These are phyloP conservation scores for Mus spretus DNA, from an alignment of 2,797 vertebrate genomes.

Conservation along the genomic window DNA sequence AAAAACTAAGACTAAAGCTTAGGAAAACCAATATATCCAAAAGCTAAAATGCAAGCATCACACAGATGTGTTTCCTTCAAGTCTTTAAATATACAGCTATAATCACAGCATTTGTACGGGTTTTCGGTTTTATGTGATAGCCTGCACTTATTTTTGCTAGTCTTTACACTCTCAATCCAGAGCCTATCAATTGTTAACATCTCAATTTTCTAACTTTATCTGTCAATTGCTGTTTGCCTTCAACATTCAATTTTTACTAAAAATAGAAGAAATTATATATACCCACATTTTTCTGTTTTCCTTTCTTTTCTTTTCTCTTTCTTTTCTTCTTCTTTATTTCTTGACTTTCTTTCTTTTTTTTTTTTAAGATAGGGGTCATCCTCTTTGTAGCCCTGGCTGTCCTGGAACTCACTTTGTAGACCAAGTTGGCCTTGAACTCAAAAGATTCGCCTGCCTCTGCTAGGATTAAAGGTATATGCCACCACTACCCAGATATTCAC, in stretches of 20 bases:
- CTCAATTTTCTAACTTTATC: not conserved
- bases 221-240: slow-evolving; percentile 47
- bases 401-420: not conserved
- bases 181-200: not conserved
- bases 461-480: not conserved
- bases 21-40: not conserved
- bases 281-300: not conserved
- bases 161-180: slow-evolving; percentile 27
- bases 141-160: not conserved
- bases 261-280: not conserved
- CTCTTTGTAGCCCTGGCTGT: not conserved
- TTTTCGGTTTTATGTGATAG: not conserved
- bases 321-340: rapidly evolving
- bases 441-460: not conserved
- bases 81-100: slow-evolving; percentile 19
- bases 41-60: not conserved
- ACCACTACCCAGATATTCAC: not conserved
- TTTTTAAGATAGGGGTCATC: not conserved
- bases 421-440: not conserved
- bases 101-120: not conserved
- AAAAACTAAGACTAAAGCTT: not conserved
- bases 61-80: slow-evolving; percentile 3
- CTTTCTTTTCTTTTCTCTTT: not conserved
- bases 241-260: slow-evolving; percentile 17
- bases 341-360: not conserved